Conservation (phyloP, 2,113 vertebrate genomes). For the Fregata magnificens region DNA sequence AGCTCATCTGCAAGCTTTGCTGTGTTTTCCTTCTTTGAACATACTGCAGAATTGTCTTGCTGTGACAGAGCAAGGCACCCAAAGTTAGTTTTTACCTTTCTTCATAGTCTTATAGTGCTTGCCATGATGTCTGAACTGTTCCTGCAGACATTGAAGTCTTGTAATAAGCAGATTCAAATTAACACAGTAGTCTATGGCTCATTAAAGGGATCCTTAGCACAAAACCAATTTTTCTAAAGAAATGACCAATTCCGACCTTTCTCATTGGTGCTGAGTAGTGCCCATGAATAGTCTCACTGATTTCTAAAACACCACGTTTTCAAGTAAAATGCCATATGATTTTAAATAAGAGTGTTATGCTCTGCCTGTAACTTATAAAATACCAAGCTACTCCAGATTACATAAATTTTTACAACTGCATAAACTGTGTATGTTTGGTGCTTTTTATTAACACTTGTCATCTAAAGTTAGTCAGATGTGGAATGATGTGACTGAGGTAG, state of each 20-base stretch:
- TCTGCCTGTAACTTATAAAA: neutral
- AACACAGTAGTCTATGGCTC: neutral
- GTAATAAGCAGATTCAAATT: neutral
- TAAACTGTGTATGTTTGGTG: neutral
- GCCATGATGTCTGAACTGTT: neutral
- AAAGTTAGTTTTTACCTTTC: neutral
- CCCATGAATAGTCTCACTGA: neutral
- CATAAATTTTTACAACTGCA: neutral
- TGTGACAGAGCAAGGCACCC: neutral
- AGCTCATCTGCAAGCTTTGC: neutral
- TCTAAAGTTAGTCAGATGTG: neutral
- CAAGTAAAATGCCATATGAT: neutral
- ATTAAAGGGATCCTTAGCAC: neutral
- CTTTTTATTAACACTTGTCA: neutral
- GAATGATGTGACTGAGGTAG: neutral
- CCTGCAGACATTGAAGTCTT: neutral
- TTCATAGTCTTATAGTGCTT: neutral
- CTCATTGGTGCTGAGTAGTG: neutral
- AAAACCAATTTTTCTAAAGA: neutral
- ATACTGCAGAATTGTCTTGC: neutral
- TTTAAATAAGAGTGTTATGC: neutral
- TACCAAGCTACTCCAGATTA: neutral
- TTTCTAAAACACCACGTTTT: neutral
- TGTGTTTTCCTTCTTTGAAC: neutral
- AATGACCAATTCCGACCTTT: neutral